Base-by-base conservation (phyloP, 2,888 invertebrate species). In the Rutpela maculata region DNA sequence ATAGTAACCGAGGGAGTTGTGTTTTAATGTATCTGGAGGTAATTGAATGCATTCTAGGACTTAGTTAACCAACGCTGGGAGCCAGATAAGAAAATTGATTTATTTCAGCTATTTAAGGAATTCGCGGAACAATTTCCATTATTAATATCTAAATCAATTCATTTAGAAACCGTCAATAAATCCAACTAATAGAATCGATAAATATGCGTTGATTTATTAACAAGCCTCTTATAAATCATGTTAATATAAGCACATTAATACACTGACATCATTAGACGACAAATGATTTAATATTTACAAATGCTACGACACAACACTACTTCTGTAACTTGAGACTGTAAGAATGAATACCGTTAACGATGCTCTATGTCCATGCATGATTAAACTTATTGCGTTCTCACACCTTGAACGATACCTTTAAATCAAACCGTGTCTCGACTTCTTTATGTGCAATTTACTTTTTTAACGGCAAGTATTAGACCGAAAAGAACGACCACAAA, bases 381-480 rank as follows among this genome's bases (percentile, higher is more conserved):
- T 87, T 86, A 85, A 79, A 82, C 84, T 84, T 85, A 86, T 85
- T 86, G 84, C 84, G 81, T 87, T 87, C 87, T 87, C 86, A 87
- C 87, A 87, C 86, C 85, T 86, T 81, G 82, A 84, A 81, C 82
- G 82, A 82, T 82, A 81, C 80, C 78, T 80, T 76, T 70, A 77
- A 80, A 84, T 83, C 83, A 83, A 84, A 85, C 82, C 84, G 84
- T 85, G 81, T 81, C 84, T 76, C 77, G 77, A 80, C 83, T 84
- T 84, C 84, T 85, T 84, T 83, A 81, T 78, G 78, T 80, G 82
- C 82, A 83, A 83, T 84, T 83, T 81, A 79, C 80, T 84, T 83
- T 79, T 79, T 80, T 77, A 71, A 78, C 80, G 76, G 78, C 79
- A 78, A 80, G 80, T 84, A 85, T 81, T 80, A 82, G 83, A 85